These are phyloP conservation scores for Pachliopta kotzebuea DNA, from an alignment of 2,888 invertebrate genomes.

Conservation along the genomic window DNA sequence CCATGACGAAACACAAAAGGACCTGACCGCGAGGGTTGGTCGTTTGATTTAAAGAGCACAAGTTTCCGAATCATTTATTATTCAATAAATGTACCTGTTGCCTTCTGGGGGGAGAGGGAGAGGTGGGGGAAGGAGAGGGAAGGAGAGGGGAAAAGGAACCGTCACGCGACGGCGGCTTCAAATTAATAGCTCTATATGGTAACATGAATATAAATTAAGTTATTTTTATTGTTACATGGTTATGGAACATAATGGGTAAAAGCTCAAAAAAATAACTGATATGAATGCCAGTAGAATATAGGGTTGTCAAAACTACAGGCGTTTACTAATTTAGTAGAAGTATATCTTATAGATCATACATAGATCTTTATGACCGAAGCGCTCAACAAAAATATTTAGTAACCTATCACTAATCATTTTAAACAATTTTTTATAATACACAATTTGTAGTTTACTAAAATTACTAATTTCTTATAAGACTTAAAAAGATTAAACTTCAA, in stretches of 20 bases:
- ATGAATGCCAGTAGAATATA: not conserved
- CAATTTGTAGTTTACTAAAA: too few species aligned
- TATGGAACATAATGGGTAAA: not conserved
- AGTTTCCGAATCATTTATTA: slow-evolving; percentile 53
- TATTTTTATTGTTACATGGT: not conserved
- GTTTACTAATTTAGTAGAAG: too few species aligned
- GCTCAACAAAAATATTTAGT: too few species aligned
- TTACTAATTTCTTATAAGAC: too few species aligned
- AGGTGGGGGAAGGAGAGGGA: slow-evolving; percentile 41
- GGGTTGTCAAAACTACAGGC: not conserved
- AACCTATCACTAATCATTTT: too few species aligned
- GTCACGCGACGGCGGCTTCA: slow-evolving; percentile 50
- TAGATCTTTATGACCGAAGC: too few species aligned
- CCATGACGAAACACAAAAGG: slow-evolving; percentile 8
- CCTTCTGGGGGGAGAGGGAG: slow-evolving; percentile 36
- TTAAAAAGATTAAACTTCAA: too few species aligned
- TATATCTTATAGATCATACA: too few species aligned
- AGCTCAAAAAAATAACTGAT: not conserved
- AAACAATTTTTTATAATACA: too few species aligned
- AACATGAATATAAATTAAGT: not conserved
- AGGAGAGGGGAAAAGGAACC: slow-evolving; percentile 43
- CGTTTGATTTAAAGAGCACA: slow-evolving; percentile 9
- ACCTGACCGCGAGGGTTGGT: slow-evolving; percentile 15
- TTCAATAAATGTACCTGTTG: slow-evolving; percentile 69
- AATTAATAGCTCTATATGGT: slow-evolving; percentile 14